phyloP scores from a whole-genome alignment of 1,140 invertebrate genomes.

The Amyelois transitella region DNA sequence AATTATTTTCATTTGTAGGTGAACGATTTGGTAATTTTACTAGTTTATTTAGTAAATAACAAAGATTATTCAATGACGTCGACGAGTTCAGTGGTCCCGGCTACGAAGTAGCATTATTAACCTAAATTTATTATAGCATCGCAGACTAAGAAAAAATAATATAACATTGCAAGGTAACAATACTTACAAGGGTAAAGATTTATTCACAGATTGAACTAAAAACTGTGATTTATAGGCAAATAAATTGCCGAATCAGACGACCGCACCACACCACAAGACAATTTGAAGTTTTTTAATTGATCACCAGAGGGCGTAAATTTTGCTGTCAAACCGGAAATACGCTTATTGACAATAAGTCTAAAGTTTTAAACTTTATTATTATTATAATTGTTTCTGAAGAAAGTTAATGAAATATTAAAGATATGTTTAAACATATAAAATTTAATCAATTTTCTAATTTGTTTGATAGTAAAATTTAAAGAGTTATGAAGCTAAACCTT shows the following conservation, averaged over 20 bases:
- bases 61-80: conserved; percentile 41
- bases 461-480: too few relatives aligned
- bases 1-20: neutral
- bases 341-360: conserved; percentile 38
- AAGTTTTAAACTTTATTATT: neutral
- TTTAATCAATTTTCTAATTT: too few relatives aligned
- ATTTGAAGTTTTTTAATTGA: conserved; percentile 32
- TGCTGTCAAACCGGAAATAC: conserved; percentile 34
- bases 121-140: conserved; percentile 19
- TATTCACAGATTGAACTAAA: conserved; percentile 45
- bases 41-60: neutral
- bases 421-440: too few relatives aligned
- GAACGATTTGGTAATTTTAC: neutral
- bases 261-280: conserved; percentile 64
- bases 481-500: too few relatives aligned
- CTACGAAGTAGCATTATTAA: conserved; percentile 19
- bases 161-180: conserved; percentile 9
- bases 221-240: conserved; percentile 50
- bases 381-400: neutral
- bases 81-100: conserved; percentile 40
- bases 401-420: neutral
- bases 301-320: conserved; percentile 41
- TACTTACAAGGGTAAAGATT: conserved; percentile 55
- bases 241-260: conserved; percentile 38
- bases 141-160: neutral